Evolutionary conservation across 1,140 invertebrate genomes (phyloP), one percentile per base, ranked within the genome.

Genomic region (Cardiocondyla obscurior): DNA sequence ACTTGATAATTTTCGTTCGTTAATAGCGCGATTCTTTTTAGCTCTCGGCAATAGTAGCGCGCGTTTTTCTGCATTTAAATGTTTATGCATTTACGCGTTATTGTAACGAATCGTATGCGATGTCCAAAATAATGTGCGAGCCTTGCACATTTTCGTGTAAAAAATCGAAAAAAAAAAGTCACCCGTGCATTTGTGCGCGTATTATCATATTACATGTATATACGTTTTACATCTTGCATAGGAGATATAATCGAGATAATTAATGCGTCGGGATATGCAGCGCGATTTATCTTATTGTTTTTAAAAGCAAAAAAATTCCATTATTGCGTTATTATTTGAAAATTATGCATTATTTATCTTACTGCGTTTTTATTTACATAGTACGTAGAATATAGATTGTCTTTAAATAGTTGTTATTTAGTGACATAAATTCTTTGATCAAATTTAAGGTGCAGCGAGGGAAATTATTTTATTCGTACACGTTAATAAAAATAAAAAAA

Each of bases 1-100:
- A 77, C 30, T 53, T 77, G 74, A 77, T 53, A 28, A 51, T 67
- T 46, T 39, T n/a, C n/a, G 12, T 53, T 53, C 16, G 28, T 49
- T 53, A 39, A 67, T 67, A 51, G n/a, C 10, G 14, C 4, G 6
- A 2, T 64, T 33, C 22, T 58, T 16, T 46, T 42, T 76, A 42
- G 5, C 5, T 14, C 42, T 30, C 12, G n/a, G 55, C 3, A n/a
- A 12, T 4, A 28, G 1, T 8, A 30, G 49, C 14, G 1, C 22
- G 30, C 14, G 16, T 76, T 51, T 1, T 42, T 60, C 55, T 7
- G 51, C 49, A 33, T 64, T 39, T 33, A 10, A 65, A 65, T 16
- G 6, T 57, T 65, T 14, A 57, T 3, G 8, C 33, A 22, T 42
- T 73, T 57, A 6, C 22, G 25, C 51, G 5, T 74, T 74, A 14